phyloP scores from a whole-genome alignment of 1,140 invertebrate genomes.

The Helicoverpa armigera region DNA sequence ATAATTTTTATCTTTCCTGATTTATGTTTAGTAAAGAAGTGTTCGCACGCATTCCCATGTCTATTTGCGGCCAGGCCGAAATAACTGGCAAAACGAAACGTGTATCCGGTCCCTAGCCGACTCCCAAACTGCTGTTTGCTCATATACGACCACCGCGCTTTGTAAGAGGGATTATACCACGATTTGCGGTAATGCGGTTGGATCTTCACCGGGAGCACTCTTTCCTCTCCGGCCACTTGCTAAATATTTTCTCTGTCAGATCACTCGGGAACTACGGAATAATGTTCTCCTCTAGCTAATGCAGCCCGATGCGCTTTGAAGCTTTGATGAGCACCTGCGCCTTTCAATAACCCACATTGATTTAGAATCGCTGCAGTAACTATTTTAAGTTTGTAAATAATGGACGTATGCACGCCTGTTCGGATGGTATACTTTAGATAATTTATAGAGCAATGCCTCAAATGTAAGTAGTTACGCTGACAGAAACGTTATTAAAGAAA shows the following conservation, averaged over 20 bases:
- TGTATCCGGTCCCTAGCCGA: constrained; percentile 66
- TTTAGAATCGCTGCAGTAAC: constrained; percentile 44
- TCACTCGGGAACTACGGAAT: constrained; percentile 51
- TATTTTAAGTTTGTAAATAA: constrained; percentile 44
- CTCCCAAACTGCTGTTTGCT: constrained; percentile 61
- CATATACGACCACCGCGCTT: constrained; percentile 61
- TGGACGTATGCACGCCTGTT: constrained; percentile 35
- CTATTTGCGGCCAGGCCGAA: constrained; percentile 72
- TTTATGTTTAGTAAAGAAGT: constrained; percentile 66
- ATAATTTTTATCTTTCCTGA: constrained; percentile 65
- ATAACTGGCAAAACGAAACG: constrained; percentile 73
- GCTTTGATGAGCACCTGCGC: constrained; percentile 56
- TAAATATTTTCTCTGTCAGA: constrained; percentile 69
- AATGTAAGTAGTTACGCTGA: constrained; percentile 29
- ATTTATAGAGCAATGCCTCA: constrained; percentile 42
- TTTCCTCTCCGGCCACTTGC: constrained; percentile 68
- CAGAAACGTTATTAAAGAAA: constrained; percentile 41
- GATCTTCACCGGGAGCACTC: constrained; percentile 61
- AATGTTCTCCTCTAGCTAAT: constrained; percentile 58
- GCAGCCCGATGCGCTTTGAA: constrained; percentile 54
- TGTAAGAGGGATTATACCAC: constrained; percentile 70
- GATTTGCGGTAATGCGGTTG: constrained; percentile 74
- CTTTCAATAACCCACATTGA: constrained; percentile 55
- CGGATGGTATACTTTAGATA: constrained; percentile 31
- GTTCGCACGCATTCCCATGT: constrained; percentile 65